Base-by-base conservation (phyloP, 2,888 invertebrate species). In the Drosophila anomalipes region DNA sequence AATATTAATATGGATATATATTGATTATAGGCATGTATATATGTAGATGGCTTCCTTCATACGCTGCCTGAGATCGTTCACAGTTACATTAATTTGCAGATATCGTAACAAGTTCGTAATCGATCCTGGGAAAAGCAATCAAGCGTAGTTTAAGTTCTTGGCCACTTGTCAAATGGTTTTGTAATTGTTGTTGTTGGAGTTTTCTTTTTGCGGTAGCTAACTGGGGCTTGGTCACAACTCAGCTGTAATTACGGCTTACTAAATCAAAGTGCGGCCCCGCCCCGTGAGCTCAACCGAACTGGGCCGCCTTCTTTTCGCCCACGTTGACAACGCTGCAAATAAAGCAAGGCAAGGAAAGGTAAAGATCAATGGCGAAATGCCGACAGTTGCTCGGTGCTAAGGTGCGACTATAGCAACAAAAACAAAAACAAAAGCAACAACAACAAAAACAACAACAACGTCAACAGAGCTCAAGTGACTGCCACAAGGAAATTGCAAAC, bases 341-440 rank as follows among this genome's bases (percentile, higher is more conserved):
- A 56, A 79, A 77, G 62, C 59, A 67, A 60, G 61, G 30, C 44
- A 65, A 64, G 32, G 32, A 49, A 70, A 72, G 62, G 49, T 62
- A 58, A 74, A 89, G 90, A 90, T 86, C 86, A 90, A 90, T 90
- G 83, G 79, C 74, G 37, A 76, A 83, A 79, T 74, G 89, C 90
- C 90, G 90, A 75, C 86, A 81, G 61, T 26, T 54, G 59, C 16
- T 49, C 28, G 68, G 65, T 47, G 47, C 68, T 64, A 70, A 83
- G 83, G 83, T 83, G 88, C 83, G 83, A 83, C 77, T 63, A 70
- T 63, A 70, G 53, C 70, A 78, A 53, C 65, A 66, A 41, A n/a
- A 59, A 26, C 51, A 41, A 35, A 19, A 59, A 1, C 69, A 63
- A 35, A 26, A 58, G 14, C 49, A 39, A 19, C 41, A 58, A 9